These are phyloP conservation scores for Pectinophora gossypiella DNA, from an alignment of 1,140 invertebrate genomes.

Conservation along the genomic window DNA sequence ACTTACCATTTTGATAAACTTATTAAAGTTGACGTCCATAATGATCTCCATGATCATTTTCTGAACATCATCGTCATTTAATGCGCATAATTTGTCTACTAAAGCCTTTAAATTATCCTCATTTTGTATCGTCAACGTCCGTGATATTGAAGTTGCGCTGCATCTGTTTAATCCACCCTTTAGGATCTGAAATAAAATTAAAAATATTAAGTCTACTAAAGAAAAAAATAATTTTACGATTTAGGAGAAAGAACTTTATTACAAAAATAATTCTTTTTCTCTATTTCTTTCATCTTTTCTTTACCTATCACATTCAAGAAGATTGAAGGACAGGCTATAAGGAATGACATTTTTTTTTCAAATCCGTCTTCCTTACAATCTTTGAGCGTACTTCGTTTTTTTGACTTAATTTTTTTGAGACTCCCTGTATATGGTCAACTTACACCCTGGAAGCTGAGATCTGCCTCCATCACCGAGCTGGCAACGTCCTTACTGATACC, in stretches of 20 bases:
- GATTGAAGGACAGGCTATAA: too few species aligned
- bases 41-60: slow-evolving; percentile 46
- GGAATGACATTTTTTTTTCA: too few species aligned
- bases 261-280: too few species aligned
- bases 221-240: too few species aligned
- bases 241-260: too few species aligned
- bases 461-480: slow-evolving; percentile 65
- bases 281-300: too few species aligned
- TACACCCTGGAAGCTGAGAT: slow-evolving; percentile 75
- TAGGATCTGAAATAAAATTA: slow-evolving; percentile 51
- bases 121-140: slow-evolving; percentile 34
- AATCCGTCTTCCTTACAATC: too few species aligned
- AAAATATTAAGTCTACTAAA: too few species aligned
- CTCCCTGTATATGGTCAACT: too few species aligned
- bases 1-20: slow-evolving; percentile 68
- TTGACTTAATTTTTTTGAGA: too few species aligned
- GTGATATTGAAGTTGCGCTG: slow-evolving; percentile 29
- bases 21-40: slow-evolving; percentile 52
- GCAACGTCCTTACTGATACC: slow-evolving; percentile 48
- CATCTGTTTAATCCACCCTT: slow-evolving; percentile 42
- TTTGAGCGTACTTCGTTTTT: too few species aligned
- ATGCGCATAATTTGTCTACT: slow-evolving; percentile 33
- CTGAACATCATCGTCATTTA: slow-evolving; percentile 36
- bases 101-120: slow-evolving; percentile 31
- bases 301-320: too few species aligned